Evolutionary conservation across 2,888 invertebrate genomes (phyloP), one percentile per base, ranked within the genome.

Genomic region (Hydrotaea diabolus): DNA sequence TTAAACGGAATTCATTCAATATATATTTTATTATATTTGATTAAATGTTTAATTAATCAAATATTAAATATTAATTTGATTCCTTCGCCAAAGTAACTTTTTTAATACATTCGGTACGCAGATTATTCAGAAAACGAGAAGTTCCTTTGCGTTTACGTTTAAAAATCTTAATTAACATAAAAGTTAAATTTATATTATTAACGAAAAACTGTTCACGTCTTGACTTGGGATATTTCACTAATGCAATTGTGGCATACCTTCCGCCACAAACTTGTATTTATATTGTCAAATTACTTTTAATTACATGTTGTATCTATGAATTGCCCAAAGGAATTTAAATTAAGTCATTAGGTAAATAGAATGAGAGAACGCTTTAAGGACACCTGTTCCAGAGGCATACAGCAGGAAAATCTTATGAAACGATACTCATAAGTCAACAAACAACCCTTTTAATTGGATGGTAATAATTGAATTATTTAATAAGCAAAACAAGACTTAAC

Each of bases 391-490:
- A 13, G 19, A 13, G n/a, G 43, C 13, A 13, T 4, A 11, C 9
- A 13, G 9, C 2, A 11, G 43, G 43, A 43, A n/a, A n/a, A n/a
- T n/a, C n/a, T 7, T 2, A 43, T 43, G 49, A 26, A 23, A 26
- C n/a, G n/a, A 31, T 5, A 23, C 55, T 69, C 15, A 49, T 76
- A 49, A 23, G 26, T 23, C 17, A 72, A 17, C 53, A 23, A 53
- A 26, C 3, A 72, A 15, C n/a, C 53, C 39, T 36, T 73, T 53
- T 31, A 73, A 26, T 55, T 57, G 55, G 15, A 19, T 73, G 72
- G 53, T 57, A 73, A 31, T 57, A 73, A 62, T 31, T 62, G 13
- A 62, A 62, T 62, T 31, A 62, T 62, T 62, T 15, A 62, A 36
- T 13, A 15, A 1, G n/a, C 62, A 36, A 62, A 31, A 15, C 62